Evolutionary conservation across 2,797 vertebrate genomes (phyloP).

Genomic region (Falco biarmicus): DNA sequence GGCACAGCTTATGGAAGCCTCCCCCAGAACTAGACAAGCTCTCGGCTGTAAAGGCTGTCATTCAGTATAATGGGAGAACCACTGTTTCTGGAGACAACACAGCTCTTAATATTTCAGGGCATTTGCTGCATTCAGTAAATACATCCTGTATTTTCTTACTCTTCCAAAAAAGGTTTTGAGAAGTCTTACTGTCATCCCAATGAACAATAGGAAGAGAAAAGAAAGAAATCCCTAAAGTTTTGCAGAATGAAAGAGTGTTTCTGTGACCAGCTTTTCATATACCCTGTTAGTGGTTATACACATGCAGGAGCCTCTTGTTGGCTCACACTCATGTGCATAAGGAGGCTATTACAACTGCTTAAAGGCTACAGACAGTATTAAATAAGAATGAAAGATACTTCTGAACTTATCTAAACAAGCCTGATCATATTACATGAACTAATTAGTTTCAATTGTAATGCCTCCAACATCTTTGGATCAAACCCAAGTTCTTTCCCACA

Average conservation of each 20-base stretch:
- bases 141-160: not conserved
- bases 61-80: not conserved
- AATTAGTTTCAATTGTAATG: not conserved
- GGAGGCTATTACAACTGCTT: not conserved
- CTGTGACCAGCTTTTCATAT: not conserved
- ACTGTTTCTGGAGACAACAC: not conserved
- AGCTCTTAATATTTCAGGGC: not conserved
- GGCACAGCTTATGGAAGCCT: not conserved
- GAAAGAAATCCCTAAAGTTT: no score
- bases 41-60: not conserved
- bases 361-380: not conserved
- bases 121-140: not conserved
- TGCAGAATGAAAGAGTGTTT: not conserved
- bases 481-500: not conserved
- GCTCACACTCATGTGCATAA: not conserved
- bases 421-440: not conserved
- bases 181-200: not conserved
- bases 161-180: not conserved
- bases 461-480: not conserved
- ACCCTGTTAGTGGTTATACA: not conserved
- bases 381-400: not conserved
- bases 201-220: not conserved
- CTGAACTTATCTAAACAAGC: not conserved
- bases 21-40: not conserved
- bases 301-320: not conserved